phyloP scores from a whole-genome alignment of 1,140 invertebrate genomes.

The Plectrocnemia conspersa region DNA sequence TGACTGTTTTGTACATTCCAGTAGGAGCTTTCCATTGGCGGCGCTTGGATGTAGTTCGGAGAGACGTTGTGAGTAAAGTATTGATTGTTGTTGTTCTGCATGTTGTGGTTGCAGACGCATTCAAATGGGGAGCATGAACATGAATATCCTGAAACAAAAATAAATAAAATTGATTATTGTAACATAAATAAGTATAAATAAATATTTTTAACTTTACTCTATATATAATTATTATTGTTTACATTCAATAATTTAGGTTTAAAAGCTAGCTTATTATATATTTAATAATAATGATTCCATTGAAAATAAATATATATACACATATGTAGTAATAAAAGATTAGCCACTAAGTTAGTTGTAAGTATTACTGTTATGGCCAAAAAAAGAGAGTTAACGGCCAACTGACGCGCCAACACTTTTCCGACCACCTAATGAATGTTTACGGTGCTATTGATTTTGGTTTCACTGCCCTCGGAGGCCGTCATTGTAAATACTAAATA shows the following conservation, averaged over 20 bases:
- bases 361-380: too few relatives aligned
- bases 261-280: too few relatives aligned
- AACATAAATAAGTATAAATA: background rate
- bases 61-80: conserved; percentile 26
- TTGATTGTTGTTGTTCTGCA: conserved; percentile 36
- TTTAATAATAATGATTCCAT: too few relatives aligned
- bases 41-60: conserved; percentile 28
- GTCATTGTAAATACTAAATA: background rate
- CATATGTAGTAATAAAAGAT: too few relatives aligned
- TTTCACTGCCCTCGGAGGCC: background rate
- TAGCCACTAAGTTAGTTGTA: too few relatives aligned
- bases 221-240: too few relatives aligned
- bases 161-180: conserved; percentile 21
- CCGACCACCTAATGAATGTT: background rate
- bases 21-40: conserved; percentile 25
- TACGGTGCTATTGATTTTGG: too few relatives aligned
- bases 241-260: too few relatives aligned
- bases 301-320: too few relatives aligned
- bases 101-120: conserved; percentile 50
- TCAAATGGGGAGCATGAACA: conserved; percentile 65
- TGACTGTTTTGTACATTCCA: conserved; percentile 21
- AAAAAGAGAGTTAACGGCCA: too few relatives aligned
- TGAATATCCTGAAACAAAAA: conserved; percentile 50
- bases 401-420: too few relatives aligned
- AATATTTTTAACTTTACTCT: too few relatives aligned